Conservation (phyloP, 2,888 invertebrate genomes). For the Galerucella nymphaeae region DNA sequence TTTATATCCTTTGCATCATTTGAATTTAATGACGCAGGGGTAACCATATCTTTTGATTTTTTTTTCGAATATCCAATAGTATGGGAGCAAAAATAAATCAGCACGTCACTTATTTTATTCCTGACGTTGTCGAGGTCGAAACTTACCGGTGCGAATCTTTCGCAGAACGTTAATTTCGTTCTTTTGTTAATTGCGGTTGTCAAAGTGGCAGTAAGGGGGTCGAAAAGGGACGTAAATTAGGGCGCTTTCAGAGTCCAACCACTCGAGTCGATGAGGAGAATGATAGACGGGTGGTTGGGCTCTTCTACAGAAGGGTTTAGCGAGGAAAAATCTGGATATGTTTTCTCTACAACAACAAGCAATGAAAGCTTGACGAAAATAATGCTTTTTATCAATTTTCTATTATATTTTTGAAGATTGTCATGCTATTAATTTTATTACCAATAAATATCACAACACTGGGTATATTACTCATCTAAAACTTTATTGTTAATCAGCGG, state of each 20-base stretch:
- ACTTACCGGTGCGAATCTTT: conserved; percentile 17
- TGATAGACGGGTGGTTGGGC: conserved; percentile 28
- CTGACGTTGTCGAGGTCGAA: conserved; percentile 10
- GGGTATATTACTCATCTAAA: not conserved
- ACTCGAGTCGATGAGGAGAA: conserved; percentile 37
- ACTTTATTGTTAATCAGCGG: not conserved
- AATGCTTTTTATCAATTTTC: too few relatives aligned
- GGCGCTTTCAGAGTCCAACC: conserved; percentile 28
- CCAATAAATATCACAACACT: not conserved
- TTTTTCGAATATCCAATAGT: too few relatives aligned
- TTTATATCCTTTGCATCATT: conserved; percentile 8
- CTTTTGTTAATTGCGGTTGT: conserved; percentile 41
- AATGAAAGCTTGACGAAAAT: not conserved
- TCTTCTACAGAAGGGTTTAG: conserved; percentile 38
- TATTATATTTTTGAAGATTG: not conserved
- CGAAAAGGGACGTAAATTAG: conserved; percentile 39
- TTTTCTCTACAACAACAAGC: conserved; percentile 16
- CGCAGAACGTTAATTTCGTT: conserved; percentile 28
- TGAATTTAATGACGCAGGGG: conserved; percentile 11
- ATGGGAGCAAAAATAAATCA: too few relatives aligned
- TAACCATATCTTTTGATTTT: not conserved
- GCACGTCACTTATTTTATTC: not conserved
- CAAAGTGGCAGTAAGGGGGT: conserved; percentile 35
- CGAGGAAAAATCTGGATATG: conserved; percentile 27
- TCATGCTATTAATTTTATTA: not conserved